These are phyloP conservation scores for Zophobas atratus DNA, from an alignment of 1,140 invertebrate species.

Conservation along the genomic window DNA sequence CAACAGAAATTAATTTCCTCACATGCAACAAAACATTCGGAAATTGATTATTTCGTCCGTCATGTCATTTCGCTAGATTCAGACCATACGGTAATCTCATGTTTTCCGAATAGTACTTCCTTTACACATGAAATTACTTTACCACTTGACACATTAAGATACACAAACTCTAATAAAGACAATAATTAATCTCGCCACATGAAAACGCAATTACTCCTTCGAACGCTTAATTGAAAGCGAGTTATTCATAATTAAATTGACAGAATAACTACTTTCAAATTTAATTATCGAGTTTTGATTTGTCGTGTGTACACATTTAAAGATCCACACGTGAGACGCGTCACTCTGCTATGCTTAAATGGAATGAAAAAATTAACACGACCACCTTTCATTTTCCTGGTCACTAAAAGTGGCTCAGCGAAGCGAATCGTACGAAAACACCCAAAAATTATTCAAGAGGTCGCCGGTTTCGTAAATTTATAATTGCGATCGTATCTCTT, in stretches of 20 bases:
- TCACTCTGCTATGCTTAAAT: too few relatives aligned
- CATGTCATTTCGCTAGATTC: neutral
- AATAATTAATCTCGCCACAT: neutral
- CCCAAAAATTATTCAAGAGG: too few relatives aligned
- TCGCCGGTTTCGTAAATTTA: too few relatives aligned
- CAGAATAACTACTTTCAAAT: neutral
- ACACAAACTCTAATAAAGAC: neutral
- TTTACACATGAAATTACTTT: neutral
- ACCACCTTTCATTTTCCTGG: too few relatives aligned
- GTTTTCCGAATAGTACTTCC: neutral
- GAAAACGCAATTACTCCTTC: neutral
- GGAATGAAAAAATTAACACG: too few relatives aligned
- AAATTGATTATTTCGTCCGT: neutral
- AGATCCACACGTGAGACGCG: too few relatives aligned
- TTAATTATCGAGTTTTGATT: neutral
- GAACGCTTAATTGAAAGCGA: neutral
- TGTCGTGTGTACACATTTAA: neutral
- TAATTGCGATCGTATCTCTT: too few relatives aligned
- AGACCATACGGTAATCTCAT: neutral
- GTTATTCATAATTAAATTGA: slow-evolving; percentile 5
- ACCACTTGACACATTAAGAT: neutral
- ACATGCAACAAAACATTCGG: neutral
- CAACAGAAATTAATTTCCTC: neutral
- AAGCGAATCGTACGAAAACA: too few relatives aligned
- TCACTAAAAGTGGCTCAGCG: too few relatives aligned